Evolutionary conservation across 2,797 vertebrate genomes (phyloP), one percentile per base, ranked within the genome.

Genomic region (Martes flavigula): DNA sequence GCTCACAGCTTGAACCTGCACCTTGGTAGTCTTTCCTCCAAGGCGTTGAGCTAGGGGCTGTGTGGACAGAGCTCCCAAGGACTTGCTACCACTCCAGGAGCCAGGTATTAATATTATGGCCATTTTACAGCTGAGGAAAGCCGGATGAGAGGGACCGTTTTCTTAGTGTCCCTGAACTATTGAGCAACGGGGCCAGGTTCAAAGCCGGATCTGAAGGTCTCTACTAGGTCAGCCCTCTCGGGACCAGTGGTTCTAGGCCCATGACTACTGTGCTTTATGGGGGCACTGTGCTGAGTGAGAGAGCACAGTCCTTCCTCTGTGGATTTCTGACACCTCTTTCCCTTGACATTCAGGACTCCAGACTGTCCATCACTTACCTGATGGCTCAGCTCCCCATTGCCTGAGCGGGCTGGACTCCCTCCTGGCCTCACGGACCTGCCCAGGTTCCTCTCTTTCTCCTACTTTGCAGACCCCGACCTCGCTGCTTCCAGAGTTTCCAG

Each of bases 281-380:
- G 40, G 58, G 15, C 32, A 14, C 43, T 4, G 1, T 25, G 35
- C 40, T 20, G 32, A 27, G 48, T 5, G 90, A 60, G 51, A 38
- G 6, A 13, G 0, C 11, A 1, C n/a, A 3, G 1, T 9, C n/a
- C 27, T n/a, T 5, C 51, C 15, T 14, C 62, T 3, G 3, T 3
- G 18, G 38, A n/a, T n/a, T 51, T 21, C 51, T 20, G 40, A 11
- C 58, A 3, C 43, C 79, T 79, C 30, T n/a, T 60, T 13, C 17
- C 25, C 12, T n/a, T 1, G 1, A 8, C 35, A 32, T 25, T 23
- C n/a, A 18, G 79, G 27, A 46, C 30, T 64, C 58, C 48, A 27
- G 6, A 8, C 15, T 11, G 21, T 35, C 12, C 0, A 0, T 6
- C 6, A 7, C 70, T 46, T 3, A 30, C 46, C 35, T 0, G 3